Base-by-base conservation (phyloP, 30 jellyfish, hydroid and myxozoan genomes). In the Chrysaora quinquecirrha region DNA sequence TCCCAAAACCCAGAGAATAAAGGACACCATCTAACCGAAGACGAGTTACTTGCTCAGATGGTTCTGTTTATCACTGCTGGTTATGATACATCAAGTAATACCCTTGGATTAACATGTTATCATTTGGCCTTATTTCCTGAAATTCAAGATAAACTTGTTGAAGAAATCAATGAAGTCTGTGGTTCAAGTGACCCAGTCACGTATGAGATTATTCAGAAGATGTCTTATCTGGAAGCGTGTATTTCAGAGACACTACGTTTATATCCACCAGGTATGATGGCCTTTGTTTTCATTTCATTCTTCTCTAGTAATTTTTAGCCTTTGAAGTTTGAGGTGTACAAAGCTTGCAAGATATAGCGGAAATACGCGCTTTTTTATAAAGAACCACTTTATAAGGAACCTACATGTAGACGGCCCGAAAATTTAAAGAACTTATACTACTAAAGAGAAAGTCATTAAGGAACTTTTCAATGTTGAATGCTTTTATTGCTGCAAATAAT, bases 121-220 rank as follows among this genome's bases (percentile, higher is more conserved):
- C 81, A 80, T 34, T 71, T 88, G 38, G 96, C 96, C 0, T n/a
- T 72, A 12, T 27, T 67, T 71, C 96, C 86, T 18, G 89, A 88
- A 20, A 38, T 66, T 23, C 96, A 88, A 73, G 93, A 88, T 24
- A 78, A 62, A n/a, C n/a, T n/a, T n/a, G n/a, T n/a, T n/a, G n/a
- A n/a, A n/a, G n/a, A n/a, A n/a, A n/a, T n/a, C n/a, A 64, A 69
- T 88, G 52, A 54, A 10, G 75, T 62, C 16, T 80, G 82, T 72
- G 33, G 52, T 28, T 68, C 82, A 11, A 70, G 38, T 34, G 88
- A 77, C 48, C 29, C 69, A 0, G 62, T 46, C 21, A 87, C 88
- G 28, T 87, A 76, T 32, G 96, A 87, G 29, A 77, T 60, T 35
- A 30, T 87, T 2, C 54, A 69, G 25, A 75, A 87, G 16, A 52